Percentiles rank a stretch among this genome's conserved stretches.
phyloP scores from a whole-genome alignment of 2,888 invertebrate genomes.

The Iphiclides podalirius region DNA sequence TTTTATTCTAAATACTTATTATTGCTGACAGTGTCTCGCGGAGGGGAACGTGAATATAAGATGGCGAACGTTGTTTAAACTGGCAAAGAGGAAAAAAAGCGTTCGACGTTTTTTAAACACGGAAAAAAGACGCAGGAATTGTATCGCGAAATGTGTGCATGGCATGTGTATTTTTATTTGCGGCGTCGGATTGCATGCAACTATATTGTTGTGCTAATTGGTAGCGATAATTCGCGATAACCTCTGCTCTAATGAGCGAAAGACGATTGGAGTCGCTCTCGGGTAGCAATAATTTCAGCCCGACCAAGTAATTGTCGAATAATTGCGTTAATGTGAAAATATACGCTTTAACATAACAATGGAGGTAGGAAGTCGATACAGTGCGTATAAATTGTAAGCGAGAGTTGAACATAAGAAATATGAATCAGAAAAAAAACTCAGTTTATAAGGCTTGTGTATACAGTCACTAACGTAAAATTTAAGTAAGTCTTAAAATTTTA shows the following conservation, averaged over 20 bases:
- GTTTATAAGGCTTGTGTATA: no score
- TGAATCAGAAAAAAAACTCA: background rate
- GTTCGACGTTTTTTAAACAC: background rate
- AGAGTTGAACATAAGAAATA: slow-evolving; percentile 8
- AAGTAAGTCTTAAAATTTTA: no score
- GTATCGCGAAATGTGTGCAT: slow-evolving; percentile 20
- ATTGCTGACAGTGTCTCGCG: slow-evolving; percentile 54
- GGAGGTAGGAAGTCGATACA: slow-evolving; percentile 58
- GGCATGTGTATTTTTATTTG: slow-evolving; percentile 4
- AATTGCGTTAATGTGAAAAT: slow-evolving; percentile 77
- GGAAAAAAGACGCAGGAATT: background rate
- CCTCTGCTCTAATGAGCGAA: slow-evolving; percentile 59
- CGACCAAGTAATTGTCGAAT: slow-evolving; percentile 74
- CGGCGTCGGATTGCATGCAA: slow-evolving; percentile 13
- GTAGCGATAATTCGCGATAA: slow-evolving; percentile 61
- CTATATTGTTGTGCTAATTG: slow-evolving; percentile 43
- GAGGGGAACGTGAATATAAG: slow-evolving; percentile 52
- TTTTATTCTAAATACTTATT: slow-evolving; percentile 60
- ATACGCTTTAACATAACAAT: slow-evolving; percentile 75
- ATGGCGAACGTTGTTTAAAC: slow-evolving; percentile 37
- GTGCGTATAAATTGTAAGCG: slow-evolving; percentile 34
- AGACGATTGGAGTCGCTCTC: slow-evolving; percentile 59
- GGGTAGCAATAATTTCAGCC: slow-evolving; percentile 55
- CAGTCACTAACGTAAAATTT: no score
- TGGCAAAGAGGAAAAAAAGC: slow-evolving; percentile 34